These are phyloP conservation scores for Magallana angulata DNA, from an alignment of 1,140 invertebrate genomes.

Conservation along the genomic window DNA sequence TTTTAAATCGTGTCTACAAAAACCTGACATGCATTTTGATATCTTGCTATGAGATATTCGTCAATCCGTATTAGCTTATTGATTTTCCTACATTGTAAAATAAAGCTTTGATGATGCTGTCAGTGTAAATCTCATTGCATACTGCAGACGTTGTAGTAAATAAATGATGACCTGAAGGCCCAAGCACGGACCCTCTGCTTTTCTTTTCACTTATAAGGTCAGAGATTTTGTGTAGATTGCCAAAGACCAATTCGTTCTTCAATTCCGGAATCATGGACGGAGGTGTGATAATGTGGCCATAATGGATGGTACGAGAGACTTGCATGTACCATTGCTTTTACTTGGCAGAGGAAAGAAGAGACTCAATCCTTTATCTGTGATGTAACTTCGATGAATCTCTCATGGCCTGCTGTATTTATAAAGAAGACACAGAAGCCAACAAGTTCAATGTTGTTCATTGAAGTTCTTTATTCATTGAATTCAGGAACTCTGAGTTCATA, in stretches of 20 bases:
- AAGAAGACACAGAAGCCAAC: too few relatives aligned
- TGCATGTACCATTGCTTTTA: neutral
- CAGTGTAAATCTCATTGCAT: neutral
- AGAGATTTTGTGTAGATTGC: neutral
- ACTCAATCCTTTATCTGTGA: too few relatives aligned
- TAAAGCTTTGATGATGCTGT: conserved; percentile 12
- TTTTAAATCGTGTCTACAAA: neutral
- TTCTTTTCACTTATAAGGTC: too few relatives aligned
- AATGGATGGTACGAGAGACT: neutral
- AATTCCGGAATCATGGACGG: neutral
- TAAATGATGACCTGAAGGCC: conserved; percentile 15
- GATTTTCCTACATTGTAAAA: conserved; percentile 16
- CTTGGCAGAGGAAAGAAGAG: neutral
- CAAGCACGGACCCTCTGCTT: too few relatives aligned
- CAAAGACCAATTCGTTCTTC: neutral
- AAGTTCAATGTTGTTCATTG: too few relatives aligned
- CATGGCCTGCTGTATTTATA: too few relatives aligned
- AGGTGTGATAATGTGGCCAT: neutral
- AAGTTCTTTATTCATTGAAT: too few relatives aligned
- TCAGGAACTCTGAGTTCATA: too few relatives aligned
- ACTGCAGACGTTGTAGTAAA: neutral
- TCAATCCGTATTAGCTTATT: neutral
- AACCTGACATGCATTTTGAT: neutral
- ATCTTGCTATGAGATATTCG: neutral
- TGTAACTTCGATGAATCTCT: too few relatives aligned